These are phyloP conservation scores for Ips typographus DNA, from an alignment of 1,140 invertebrate species.

Conservation along the genomic window DNA sequence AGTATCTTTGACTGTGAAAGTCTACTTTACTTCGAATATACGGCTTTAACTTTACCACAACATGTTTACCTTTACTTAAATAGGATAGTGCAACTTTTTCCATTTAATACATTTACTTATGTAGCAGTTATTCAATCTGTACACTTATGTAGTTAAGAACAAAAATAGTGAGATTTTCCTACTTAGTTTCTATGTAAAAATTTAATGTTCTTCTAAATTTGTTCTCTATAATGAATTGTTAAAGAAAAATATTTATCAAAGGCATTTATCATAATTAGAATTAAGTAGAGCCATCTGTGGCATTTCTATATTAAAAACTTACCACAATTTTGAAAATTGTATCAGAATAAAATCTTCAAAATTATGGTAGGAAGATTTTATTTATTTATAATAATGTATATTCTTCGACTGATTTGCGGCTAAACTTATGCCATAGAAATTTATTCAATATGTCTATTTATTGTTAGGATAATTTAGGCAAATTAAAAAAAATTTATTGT, in stretches of 20 bases:
- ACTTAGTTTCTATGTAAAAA: no score
- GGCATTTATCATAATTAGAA: no score
- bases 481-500: slow-evolving; percentile 19
- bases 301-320: background rate
- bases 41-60: background rate
- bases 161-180: no score
- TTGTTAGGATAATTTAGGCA: slow-evolving; percentile 19
- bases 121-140: background rate
- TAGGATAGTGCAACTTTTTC: background rate
- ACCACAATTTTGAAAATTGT: background rate
- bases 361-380: background rate
- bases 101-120: background rate
- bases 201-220: no score
- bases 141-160: background rate
- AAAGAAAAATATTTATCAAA: no score
- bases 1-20: background rate
- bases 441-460: slow-evolving; percentile 22
- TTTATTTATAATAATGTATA: background rate
- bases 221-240: no score
- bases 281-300: background rate
- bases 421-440: slow-evolving; percentile 26
- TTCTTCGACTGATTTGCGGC: slow-evolving; percentile 20
- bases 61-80: background rate
- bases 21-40: slow-evolving; percentile 2
- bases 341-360: background rate